Evolutionary conservation across 2,113 vertebrate genomes (phyloP).

Genomic region (Cyprinus carpio): DNA sequence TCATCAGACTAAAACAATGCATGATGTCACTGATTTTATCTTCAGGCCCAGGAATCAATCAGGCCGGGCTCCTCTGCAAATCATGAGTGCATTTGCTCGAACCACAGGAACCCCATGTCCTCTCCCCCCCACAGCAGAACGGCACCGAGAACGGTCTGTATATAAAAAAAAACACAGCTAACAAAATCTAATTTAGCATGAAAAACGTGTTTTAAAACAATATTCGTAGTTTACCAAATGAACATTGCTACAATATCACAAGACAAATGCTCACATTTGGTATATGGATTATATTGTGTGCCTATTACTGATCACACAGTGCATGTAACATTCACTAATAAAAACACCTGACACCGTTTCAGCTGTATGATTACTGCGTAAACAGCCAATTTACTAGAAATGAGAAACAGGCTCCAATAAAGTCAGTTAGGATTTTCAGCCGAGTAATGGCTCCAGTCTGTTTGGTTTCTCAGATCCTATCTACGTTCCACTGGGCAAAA

Average conservation of each 20-base stretch:
- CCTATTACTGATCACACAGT: neutral
- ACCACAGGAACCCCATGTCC: slow-evolving; percentile 95
- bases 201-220: neutral
- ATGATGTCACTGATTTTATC: slow-evolving; percentile 61
- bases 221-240: neutral
- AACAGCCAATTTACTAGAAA: neutral
- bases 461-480: slow-evolving; percentile 31
- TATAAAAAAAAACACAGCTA: neutral
- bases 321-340: neutral
- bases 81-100: slow-evolving; percentile 96
- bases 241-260: neutral
- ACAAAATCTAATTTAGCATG: neutral
- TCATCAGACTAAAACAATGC: slow-evolving; percentile 15
- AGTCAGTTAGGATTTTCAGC: neutral
- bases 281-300: neutral
- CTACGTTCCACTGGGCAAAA: slow-evolving; percentile 36
- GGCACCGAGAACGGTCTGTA: slow-evolving; percentile 90
- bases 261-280: neutral
- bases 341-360: slow-evolving; percentile 7
- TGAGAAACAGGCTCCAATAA: neutral
- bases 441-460: slow-evolving; percentile 15
- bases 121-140: slow-evolving; percentile 91
- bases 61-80: slow-evolving; percentile 93
- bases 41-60: slow-evolving; percentile 95
- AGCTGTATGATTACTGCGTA: neutral